Conservation (phyloP, 2,888 invertebrate species). For the Ophion ellenae region DNA sequence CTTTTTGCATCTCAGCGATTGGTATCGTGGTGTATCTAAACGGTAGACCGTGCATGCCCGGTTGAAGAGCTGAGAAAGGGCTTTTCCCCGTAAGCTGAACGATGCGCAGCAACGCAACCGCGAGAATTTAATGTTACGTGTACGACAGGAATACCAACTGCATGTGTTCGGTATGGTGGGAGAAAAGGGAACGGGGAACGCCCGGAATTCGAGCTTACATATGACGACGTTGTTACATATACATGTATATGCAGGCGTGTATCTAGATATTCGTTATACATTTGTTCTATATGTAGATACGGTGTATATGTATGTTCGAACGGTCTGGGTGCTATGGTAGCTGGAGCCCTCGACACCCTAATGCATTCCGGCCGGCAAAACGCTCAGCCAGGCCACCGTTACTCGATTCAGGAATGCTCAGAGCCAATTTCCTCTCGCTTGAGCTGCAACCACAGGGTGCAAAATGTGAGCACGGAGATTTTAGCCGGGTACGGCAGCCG, state of each 20-base stretch:
- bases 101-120: not conserved
- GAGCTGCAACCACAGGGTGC: conserved; percentile 34
- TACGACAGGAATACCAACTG: conserved; percentile 31
- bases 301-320: conserved; percentile 24
- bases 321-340: conserved; percentile 29
- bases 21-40: not conserved
- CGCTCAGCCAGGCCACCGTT: conserved; percentile 34
- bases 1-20: not conserved
- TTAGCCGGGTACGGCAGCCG: not conserved
- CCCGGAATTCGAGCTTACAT: conserved; percentile 26
- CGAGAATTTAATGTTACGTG: conserved; percentile 16
- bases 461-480: conserved; percentile 45
- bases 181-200: conserved; percentile 27
- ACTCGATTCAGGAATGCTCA: conserved; percentile 57
- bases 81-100: conserved; percentile 4
- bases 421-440: conserved; percentile 62
- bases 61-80: not conserved
- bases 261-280: conserved; percentile 3
- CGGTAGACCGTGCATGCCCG: not conserved
- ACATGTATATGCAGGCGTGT: not conserved
- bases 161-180: conserved; percentile 7
- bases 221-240: conserved; percentile 19
- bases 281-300: conserved; percentile 21
- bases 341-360: conserved; percentile 56
- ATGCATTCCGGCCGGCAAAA: conserved; percentile 53